These are phyloP conservation scores for Galendromus occidentalis DNA, from an alignment of 1,140 invertebrate genomes.

Conservation along the genomic window DNA sequence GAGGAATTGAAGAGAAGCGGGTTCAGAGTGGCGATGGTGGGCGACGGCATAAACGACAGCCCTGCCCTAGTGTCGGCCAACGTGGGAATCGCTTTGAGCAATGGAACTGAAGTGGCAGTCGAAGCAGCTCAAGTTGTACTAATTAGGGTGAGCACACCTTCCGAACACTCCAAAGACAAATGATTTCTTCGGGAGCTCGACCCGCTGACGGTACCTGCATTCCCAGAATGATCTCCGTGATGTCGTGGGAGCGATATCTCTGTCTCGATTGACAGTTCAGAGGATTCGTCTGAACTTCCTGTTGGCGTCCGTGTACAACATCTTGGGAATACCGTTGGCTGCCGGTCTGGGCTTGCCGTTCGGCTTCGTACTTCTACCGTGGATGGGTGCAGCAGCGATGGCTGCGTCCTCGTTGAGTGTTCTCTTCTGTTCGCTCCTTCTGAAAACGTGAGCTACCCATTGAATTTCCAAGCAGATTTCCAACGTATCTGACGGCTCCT, in stretches of 20 bases:
- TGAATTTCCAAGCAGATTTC: no score
- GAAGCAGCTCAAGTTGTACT: constrained; percentile 95
- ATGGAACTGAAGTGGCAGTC: constrained; percentile 98
- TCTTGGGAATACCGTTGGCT: constrained; percentile 88
- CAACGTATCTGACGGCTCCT: no score
- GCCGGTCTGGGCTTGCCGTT: constrained; percentile 74
- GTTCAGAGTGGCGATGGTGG: constrained; percentile 65
- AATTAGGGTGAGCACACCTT: constrained; percentile 52
- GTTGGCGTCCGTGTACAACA: constrained; percentile 94
- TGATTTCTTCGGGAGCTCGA: no score
- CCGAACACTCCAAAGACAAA: background rate
- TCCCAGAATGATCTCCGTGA: constrained; percentile 79
- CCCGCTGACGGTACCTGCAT: background rate
- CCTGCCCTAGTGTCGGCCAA: constrained; percentile 92
- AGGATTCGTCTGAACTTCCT: constrained; percentile 88
- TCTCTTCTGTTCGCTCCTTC: constrained; percentile 72
- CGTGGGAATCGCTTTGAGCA: constrained; percentile 91
- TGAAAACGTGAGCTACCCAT: constrained; percentile 26
- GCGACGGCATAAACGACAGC: constrained; percentile 96
- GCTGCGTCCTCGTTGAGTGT: constrained; percentile 91
- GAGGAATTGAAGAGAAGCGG: constrained; percentile 22
- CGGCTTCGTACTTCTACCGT: constrained; percentile 68
- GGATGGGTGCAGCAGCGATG: constrained; percentile 99
- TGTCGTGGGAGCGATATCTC: constrained; percentile 77
- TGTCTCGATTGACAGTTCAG: constrained; percentile 73